Evolutionary conservation across 2,888 invertebrate genomes (phyloP).

Genomic region (Polymixis flavicincta): DNA sequence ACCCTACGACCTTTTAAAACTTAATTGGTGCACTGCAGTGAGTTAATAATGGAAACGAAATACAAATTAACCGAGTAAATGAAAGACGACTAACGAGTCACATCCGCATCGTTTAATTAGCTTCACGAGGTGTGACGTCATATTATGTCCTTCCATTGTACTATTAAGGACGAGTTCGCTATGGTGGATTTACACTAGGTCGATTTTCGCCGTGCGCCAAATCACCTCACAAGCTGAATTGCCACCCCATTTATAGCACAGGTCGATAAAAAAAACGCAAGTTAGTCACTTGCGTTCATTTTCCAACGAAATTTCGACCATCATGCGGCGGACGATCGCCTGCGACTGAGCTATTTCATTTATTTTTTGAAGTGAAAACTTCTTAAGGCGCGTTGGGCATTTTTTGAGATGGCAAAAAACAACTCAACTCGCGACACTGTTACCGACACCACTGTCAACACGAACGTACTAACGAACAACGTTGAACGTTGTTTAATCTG

Average conservation of each 20-base stretch:
- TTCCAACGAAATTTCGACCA: conserved; percentile 1
- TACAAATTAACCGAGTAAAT: conserved; percentile 67
- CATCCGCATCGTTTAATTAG: conserved; percentile 72
- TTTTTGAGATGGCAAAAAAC: too few species aligned
- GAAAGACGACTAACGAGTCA: conserved; percentile 68
- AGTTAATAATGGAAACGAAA: conserved; percentile 60
- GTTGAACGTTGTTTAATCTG: too few species aligned
- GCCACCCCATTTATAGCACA: not conserved
- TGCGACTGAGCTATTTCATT: too few species aligned
- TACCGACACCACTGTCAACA: too few species aligned
- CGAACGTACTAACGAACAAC: too few species aligned
- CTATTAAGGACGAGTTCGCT: conserved; percentile 41
- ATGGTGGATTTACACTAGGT: not conserved
- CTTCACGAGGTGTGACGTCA: conserved; percentile 50
- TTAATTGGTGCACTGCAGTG: conserved; percentile 49
- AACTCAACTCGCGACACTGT: too few species aligned
- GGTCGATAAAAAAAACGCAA: too few species aligned
- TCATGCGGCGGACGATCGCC: conserved; percentile 33
- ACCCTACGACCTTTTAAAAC: conserved; percentile 30
- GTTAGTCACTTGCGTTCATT: too few species aligned
- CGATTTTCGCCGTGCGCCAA: not conserved
- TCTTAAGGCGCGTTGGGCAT: too few species aligned
- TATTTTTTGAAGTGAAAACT: too few species aligned
- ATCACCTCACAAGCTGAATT: not conserved
- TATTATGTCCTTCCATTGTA: conserved; percentile 49